A percentile compares a stretch with the other conserved stretches of the same genome.
These are phyloP conservation scores for Hormiphora californensis DNA, from an alignment of 37 sponge, comb jelly and placozoan genomes.

Conservation along the genomic window DNA sequence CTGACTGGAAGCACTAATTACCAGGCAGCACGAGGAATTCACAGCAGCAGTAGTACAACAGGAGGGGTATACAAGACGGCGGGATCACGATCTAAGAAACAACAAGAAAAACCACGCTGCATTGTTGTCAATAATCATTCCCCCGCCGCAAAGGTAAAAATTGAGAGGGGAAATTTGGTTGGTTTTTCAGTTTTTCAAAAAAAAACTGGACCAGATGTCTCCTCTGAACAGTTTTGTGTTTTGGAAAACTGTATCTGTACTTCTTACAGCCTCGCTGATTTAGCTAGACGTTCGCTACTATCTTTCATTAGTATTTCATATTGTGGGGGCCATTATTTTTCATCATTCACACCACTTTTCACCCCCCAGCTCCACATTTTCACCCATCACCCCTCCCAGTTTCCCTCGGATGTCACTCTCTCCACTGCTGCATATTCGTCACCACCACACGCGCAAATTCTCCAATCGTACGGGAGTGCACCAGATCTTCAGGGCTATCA, in stretches of 20 bases:
- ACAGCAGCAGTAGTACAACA: too few species aligned
- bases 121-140: constrained; percentile 3
- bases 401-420: neutral
- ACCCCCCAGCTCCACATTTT: too few species aligned
- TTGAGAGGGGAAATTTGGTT: neutral
- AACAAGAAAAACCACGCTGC: neutral
- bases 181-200: neutral
- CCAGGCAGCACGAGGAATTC: too few species aligned
- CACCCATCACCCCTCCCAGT: too few species aligned
- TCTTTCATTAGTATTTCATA: too few species aligned
- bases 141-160: neutral
- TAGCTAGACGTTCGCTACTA: too few species aligned
- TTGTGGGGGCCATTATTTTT: too few species aligned
- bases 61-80: too few species aligned
- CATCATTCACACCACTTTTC: too few species aligned
- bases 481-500: constrained; percentile 31
- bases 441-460: neutral
- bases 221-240: neutral
- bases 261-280: too few species aligned
- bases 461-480: constrained; percentile 1
- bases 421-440: constrained; percentile 8
- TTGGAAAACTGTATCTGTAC: too few species aligned
- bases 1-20: too few species aligned
- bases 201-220: neutral
- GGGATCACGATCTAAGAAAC: neutral